Conservation (phyloP, 2,113 vertebrate species). For the Callocephalon fimbriatum region DNA sequence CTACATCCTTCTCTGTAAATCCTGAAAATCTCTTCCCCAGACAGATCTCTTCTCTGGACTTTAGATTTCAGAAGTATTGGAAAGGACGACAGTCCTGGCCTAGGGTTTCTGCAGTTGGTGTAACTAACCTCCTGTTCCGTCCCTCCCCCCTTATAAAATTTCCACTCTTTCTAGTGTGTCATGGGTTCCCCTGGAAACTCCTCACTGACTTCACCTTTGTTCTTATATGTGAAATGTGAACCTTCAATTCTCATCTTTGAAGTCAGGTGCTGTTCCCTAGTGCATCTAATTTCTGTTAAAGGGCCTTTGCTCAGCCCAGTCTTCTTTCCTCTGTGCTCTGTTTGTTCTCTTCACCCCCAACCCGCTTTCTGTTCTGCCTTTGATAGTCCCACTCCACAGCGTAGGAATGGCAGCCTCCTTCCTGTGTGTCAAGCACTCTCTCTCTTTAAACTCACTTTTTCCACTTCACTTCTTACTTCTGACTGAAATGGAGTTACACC, state of each 20-base stretch:
- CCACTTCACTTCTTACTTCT: not conserved
- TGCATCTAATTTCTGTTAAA: constrained; percentile 22
- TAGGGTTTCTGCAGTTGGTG: not conserved
- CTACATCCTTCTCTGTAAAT: not conserved
- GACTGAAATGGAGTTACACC: not conserved
- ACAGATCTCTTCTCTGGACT: not conserved
- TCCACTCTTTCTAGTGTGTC: not conserved
- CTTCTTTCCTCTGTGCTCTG: not conserved
- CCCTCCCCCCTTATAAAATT: not conserved
- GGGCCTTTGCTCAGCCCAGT: not conserved
- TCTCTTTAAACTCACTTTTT: constrained; percentile 23
- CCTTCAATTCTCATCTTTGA: not conserved
- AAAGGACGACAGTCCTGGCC: not conserved
- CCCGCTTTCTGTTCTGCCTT: constrained; percentile 5
- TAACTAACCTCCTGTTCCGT: not conserved
- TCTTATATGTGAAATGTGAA: constrained; percentile 12
- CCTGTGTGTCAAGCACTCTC: not conserved
- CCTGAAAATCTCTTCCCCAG: not conserved
- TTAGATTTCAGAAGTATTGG: not conserved
- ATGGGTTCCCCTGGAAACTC: not conserved
- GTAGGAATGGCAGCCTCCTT: constrained; percentile 2
- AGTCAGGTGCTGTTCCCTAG: not conserved
- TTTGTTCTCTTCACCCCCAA: constrained; percentile 7
- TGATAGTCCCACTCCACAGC: not conserved
- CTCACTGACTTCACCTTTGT: not conserved